Conservation (phyloP, 2,113 vertebrate species). For the Channa argus region DNA sequence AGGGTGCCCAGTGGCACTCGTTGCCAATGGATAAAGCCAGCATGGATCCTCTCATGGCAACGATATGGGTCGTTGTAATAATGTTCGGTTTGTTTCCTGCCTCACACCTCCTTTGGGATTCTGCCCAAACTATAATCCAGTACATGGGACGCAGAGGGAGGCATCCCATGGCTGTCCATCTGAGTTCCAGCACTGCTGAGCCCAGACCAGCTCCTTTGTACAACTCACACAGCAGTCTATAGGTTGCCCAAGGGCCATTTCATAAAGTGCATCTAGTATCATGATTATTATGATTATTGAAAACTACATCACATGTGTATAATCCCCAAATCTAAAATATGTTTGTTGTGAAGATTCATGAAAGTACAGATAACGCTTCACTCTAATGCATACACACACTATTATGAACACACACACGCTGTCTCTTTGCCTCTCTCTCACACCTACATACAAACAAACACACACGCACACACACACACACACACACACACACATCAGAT, state of each 20-base stretch:
- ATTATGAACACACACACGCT: not conserved
- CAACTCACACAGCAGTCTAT: constrained; percentile 59
- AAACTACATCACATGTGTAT: not conserved
- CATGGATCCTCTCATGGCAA: constrained; percentile 81
- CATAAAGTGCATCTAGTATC: constrained; percentile 56
- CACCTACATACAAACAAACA: constrained; percentile 49
- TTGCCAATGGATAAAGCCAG: constrained; percentile 81
- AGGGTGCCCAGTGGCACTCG: constrained; percentile 80
- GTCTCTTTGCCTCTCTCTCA: constrained; percentile 35
- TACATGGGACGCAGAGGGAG: constrained; percentile 82
- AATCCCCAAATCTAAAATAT: constrained; percentile 21
- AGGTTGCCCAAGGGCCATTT: constrained; percentile 57
- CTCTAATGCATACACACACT: constrained; percentile 15
- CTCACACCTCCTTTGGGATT: constrained; percentile 76
- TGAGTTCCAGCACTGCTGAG: constrained; percentile 70
- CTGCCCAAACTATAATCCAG: constrained; percentile 79
- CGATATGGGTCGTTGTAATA: constrained; percentile 75
- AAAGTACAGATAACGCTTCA: constrained; percentile 41
- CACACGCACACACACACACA: constrained; percentile 50
- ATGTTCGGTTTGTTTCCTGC: constrained; percentile 83
- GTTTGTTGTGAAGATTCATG: constrained; percentile 8
- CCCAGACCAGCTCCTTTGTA: constrained; percentile 72
- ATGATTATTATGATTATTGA: constrained; percentile 45
- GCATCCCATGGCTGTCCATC: constrained; percentile 82
- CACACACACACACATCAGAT: constrained; percentile 55